phyloP scores from a whole-genome alignment of 2,797 vertebrate species.

The Geotrypetes seraphini region DNA sequence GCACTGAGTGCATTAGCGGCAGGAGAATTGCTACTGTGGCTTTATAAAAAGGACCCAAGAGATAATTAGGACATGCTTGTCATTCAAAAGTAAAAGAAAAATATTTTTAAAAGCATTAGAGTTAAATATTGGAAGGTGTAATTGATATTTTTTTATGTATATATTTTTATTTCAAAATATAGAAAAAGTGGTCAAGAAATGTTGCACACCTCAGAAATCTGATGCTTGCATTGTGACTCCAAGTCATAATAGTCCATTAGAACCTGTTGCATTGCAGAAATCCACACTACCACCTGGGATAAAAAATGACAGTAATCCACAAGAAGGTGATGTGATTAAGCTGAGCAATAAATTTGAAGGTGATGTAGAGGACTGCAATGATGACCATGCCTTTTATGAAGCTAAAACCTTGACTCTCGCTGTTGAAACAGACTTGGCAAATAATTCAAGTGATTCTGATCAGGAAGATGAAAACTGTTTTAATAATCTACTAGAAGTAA shows the following conservation, averaged over 20 bases:
- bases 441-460: not conserved
- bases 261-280: not conserved
- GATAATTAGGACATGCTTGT: too few species aligned
- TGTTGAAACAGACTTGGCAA: not conserved
- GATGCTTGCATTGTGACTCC: not conserved
- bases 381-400: not conserved
- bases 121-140: too few species aligned
- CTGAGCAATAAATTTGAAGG: constrained; percentile 4
- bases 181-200: constrained; percentile 15
- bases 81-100: too few species aligned
- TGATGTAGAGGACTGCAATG: not conserved
- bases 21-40: too few species aligned
- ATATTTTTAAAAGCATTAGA: too few species aligned
- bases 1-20: too few species aligned
- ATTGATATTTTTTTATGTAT: too few species aligned
- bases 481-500: constrained; percentile 53
- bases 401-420: not conserved
- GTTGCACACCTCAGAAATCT: not conserved
- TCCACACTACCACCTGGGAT: constrained; percentile 12
- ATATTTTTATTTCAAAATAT: not conserved
- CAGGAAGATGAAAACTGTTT: constrained; percentile 5
- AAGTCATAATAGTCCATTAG: constrained; percentile 1
- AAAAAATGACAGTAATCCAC: constrained; percentile 4
- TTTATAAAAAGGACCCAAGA: too few species aligned
- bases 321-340: not conserved